Conservation (phyloP, 1,140 invertebrate species). For the Zophobas morio region DNA sequence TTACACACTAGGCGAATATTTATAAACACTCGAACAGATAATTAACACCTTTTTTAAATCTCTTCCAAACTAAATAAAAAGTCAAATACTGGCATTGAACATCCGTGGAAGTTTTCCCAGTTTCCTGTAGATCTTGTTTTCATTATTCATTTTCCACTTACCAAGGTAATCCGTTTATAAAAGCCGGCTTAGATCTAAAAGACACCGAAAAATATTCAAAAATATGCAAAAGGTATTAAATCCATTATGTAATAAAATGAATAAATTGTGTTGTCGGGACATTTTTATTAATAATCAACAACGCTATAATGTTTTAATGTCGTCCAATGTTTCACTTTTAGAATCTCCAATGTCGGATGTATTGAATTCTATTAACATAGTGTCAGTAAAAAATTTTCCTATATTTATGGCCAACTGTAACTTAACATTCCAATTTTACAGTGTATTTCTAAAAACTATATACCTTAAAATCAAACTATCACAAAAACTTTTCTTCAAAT, state of each 20-base stretch:
- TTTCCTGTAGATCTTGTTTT: too few species aligned
- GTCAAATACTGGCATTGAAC: too few species aligned
- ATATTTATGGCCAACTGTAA: not conserved
- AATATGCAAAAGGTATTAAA: constrained; percentile 6
- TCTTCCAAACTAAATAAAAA: too few species aligned
- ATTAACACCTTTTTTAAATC: too few species aligned
- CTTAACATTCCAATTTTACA: not conserved
- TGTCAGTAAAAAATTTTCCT: constrained; percentile 8
- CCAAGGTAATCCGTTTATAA: too few species aligned
- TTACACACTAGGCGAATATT: too few species aligned
- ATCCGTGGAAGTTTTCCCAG: too few species aligned
- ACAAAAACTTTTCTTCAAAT: too few species aligned
- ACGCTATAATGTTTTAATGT: not conserved
- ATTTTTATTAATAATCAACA: constrained; percentile 22
- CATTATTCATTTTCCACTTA: too few species aligned
- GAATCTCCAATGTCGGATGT: constrained; percentile 25
- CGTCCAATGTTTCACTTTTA: constrained; percentile 17
- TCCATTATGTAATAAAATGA: constrained; percentile 19
- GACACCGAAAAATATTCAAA: constrained; percentile 17
- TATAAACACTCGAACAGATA: too few species aligned
- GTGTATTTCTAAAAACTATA: too few species aligned
- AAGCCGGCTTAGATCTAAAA: not conserved
- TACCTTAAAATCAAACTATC: too few species aligned
- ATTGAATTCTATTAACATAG: constrained; percentile 13
- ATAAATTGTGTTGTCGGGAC: constrained; percentile 11